These are phyloP conservation scores for Austrofundulus limnaeus DNA, from an alignment of 2,113 vertebrate species.

Conservation along the genomic window DNA sequence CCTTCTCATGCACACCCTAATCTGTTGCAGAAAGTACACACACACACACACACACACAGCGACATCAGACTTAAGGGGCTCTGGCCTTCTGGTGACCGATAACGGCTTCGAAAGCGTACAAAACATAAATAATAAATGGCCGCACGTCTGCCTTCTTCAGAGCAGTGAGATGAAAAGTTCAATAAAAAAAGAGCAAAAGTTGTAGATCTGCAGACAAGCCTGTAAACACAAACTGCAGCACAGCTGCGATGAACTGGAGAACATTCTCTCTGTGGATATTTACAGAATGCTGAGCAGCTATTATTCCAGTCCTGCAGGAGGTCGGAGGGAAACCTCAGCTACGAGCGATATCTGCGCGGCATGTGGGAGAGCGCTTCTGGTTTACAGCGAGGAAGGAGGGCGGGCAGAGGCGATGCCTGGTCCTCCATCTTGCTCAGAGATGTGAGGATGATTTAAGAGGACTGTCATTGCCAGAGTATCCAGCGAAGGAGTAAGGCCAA, in stretches of 20 bases:
- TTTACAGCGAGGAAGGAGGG: conserved; percentile 35
- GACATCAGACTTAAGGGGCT: no score
- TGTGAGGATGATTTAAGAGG: conserved; percentile 69
- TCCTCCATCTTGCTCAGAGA: conserved; percentile 68
- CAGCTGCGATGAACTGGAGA: conserved; percentile 34
- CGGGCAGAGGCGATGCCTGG: conserved; percentile 33
- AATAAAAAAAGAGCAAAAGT: conserved; percentile 38
- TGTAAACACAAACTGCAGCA: conserved; percentile 23
- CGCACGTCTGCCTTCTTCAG: conserved; percentile 20
- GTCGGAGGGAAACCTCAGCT: conserved; percentile 43
- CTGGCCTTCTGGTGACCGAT: no score
- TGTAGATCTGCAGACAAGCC: conserved; percentile 26
- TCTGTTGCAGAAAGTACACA: no score
- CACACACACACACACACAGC: no score
- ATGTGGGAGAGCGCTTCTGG: conserved; percentile 12
- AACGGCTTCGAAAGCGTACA: no score
- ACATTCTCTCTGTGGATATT: conserved; percentile 52
- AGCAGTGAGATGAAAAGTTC: conserved; percentile 41
- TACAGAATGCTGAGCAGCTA: conserved; percentile 67
- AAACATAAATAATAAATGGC: no score
- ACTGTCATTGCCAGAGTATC: conserved; percentile 59
- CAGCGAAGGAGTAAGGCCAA: conserved; percentile 56
- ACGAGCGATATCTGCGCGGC: conserved; percentile 26
- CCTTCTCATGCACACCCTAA: no score
- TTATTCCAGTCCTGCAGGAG: conserved; percentile 54